Conservation (phyloP, 2,888 invertebrate species). For the Drosophila aldrichi region DNA sequence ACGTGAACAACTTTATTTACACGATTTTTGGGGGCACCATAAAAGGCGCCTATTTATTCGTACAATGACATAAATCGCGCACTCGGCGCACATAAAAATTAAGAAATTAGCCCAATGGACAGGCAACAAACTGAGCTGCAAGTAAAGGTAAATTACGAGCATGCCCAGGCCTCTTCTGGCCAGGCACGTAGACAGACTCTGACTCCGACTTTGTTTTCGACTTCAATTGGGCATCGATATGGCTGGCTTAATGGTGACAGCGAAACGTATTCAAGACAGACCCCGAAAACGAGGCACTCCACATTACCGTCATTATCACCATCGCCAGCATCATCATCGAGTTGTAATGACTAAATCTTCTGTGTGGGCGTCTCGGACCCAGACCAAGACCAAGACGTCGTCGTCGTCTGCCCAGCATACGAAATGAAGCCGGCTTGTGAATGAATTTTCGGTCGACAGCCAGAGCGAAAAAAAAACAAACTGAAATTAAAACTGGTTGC, state of each 20-base stretch:
- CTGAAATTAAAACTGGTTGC: conserved; percentile 66
- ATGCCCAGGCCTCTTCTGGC: conserved; percentile 24
- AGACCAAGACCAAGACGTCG: conserved; percentile 17
- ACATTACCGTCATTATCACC: conserved; percentile 41
- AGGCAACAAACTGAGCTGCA: conserved; percentile 33
- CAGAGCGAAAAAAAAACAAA: conserved; percentile 6
- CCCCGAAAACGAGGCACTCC: conserved; percentile 26
- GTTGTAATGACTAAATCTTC: conserved; percentile 74
- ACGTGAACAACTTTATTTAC: conserved; percentile 64
- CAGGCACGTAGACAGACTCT: conserved; percentile 30
- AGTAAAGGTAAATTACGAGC: conserved; percentile 55
- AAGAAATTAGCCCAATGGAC: conserved; percentile 69
- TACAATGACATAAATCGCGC: conserved; percentile 67
- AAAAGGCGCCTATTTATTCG: conserved; percentile 57
- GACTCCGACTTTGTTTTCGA: conserved; percentile 22
- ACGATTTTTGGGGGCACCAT: conserved; percentile 37
- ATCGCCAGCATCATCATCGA: conserved; percentile 23
- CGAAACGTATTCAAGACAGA: conserved; percentile 33
- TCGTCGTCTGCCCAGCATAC: conserved; percentile 65
- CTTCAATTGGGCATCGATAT: conserved; percentile 27
- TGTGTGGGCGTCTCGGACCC: conserved; percentile 62
- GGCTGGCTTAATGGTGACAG: conserved; percentile 36
- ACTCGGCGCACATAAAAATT: conserved; percentile 71
- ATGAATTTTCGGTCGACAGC: conserved; percentile 61
- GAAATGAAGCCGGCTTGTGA: conserved; percentile 69